phyloP scores from a whole-genome alignment of 2,113 vertebrate species.

The Pseudorhombus dupliciocellatus region DNA sequence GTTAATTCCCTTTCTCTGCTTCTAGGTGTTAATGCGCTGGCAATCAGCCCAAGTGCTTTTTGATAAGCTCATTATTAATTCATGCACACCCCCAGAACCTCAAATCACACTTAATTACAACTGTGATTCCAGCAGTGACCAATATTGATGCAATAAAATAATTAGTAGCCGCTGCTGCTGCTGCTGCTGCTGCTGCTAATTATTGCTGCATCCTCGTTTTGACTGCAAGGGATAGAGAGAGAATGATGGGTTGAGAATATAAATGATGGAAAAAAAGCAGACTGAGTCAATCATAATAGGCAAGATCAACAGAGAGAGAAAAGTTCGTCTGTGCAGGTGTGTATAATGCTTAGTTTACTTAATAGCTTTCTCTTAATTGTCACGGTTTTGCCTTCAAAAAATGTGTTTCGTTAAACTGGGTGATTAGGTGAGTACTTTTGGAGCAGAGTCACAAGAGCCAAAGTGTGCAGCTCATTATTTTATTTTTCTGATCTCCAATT shows the following conservation, averaged over 20 bases:
- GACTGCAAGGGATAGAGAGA: conserved; percentile 23
- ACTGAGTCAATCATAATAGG: conserved; percentile 25
- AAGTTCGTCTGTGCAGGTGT: neutral
- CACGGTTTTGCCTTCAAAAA: no score
- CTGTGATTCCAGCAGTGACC: conserved; percentile 74
- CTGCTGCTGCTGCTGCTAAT: conserved; percentile 33
- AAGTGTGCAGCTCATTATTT: no score
- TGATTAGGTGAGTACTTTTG: no score
- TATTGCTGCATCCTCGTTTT: conserved; percentile 45
- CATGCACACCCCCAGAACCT: conserved; percentile 73
- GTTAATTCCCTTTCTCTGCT: conserved; percentile 41
- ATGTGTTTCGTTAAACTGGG: no score
- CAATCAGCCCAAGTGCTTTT: conserved; percentile 78
- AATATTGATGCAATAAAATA: conserved; percentile 79
- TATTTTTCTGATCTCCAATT: neutral
- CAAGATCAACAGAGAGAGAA: neutral
- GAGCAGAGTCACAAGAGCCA: no score
- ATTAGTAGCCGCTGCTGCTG: conserved; percentile 59
- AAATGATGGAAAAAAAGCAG: conserved; percentile 42
- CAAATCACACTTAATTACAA: conserved; percentile 81
- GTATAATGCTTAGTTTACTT: conserved; percentile 3
- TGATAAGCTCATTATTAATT: conserved; percentile 82
- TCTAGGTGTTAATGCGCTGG: conserved; percentile 66
- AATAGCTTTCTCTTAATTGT: no score
- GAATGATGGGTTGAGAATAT: conserved; percentile 49